Conservation (phyloP, 2,888 invertebrate species). For the Galeopsomyia nigrocyanea region DNA sequence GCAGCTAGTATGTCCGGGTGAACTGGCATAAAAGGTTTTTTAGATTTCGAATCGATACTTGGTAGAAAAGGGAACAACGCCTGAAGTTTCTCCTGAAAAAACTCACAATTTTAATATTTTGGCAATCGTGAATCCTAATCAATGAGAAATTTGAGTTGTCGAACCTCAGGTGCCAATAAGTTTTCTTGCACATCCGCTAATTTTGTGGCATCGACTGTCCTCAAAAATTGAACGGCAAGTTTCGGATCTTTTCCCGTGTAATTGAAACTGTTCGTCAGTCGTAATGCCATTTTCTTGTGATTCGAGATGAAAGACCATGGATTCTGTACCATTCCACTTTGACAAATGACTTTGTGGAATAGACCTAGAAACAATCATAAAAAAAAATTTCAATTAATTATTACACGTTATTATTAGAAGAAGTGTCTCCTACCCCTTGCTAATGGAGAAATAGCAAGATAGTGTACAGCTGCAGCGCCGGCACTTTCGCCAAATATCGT, state of each 20-base stretch:
- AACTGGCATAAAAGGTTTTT: slow-evolving; percentile 54
- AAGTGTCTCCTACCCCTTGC: slow-evolving; percentile 50
- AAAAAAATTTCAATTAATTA: slow-evolving; percentile 28
- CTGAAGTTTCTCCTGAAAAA: not conserved
- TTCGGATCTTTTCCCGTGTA: slow-evolving; percentile 50
- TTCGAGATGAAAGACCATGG: slow-evolving; percentile 37
- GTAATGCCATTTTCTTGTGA: slow-evolving; percentile 38
- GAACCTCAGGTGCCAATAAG: slow-evolving; percentile 37
- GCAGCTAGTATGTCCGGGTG: slow-evolving; percentile 27
- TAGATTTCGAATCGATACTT: slow-evolving; percentile 51
- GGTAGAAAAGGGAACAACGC: slow-evolving; percentile 50
- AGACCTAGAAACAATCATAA: slow-evolving; percentile 33
- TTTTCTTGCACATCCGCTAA: slow-evolving; percentile 39
- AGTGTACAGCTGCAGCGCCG: slow-evolving; percentile 50
- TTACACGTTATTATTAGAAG: not conserved
- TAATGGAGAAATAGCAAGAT: slow-evolving; percentile 52
- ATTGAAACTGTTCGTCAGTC: slow-evolving; percentile 50
- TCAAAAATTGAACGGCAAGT: slow-evolving; percentile 52
- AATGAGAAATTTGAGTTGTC: too few relatives aligned
- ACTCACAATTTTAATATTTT: too few relatives aligned
- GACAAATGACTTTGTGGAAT: slow-evolving; percentile 28
- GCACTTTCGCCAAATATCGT: slow-evolving; percentile 58
- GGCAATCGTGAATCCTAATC: too few relatives aligned
- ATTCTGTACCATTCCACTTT: slow-evolving; percentile 41
- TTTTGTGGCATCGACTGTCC: slow-evolving; percentile 48